Evolutionary conservation across 2,113 vertebrate genomes (phyloP), one percentile per base, ranked within the genome.

Genomic region (Notarius lentiginosus): DNA sequence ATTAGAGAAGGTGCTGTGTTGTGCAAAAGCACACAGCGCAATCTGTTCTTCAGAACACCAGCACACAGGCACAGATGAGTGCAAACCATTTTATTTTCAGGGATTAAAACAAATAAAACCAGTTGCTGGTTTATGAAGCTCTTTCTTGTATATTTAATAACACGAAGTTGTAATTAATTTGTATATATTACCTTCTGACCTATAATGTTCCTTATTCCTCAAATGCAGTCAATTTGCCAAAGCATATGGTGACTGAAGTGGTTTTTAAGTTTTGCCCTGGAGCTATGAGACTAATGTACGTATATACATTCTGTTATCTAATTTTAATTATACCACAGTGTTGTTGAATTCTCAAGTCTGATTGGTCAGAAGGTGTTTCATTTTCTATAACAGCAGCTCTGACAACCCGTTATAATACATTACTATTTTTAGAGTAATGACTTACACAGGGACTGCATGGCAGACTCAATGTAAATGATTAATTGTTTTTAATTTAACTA

Each of bases 1-100:
- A 92, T 92, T 93, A 92, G 89, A 88, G 91, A 92, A 90, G 90
- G 86, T 90, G 88, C 88, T 61, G 70, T 88, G 89, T 89, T 89
- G 73, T 83, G 83, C 24, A 22, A 83, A 92, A 93, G 91, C 89
- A 90, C 88, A 89, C 84, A 82, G 88, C 86, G 90, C 89, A 92
- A 87, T 92, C 90, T 89, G 89, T 90, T 92, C 86, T 55, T 58
- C 51, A 30, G 81, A 90, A 80, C 92, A 91, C 88, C 55, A 61
- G 68, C 68, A 83, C 80, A 53, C 66, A 86, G 85, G 84, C 24
- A 83, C 79, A 86, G 88, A 91, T 24, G 70, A 82, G 86, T 68
- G 34, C 27, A 88, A 86, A 66, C 79, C 17, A 27, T 81, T 84
- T 81, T 88, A 84, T 77, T 81, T 83, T 41, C 63, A 81, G 51